Base-by-base conservation (phyloP, 2,797 vertebrate genomes). In the Sylvilagus floridanus region DNA sequence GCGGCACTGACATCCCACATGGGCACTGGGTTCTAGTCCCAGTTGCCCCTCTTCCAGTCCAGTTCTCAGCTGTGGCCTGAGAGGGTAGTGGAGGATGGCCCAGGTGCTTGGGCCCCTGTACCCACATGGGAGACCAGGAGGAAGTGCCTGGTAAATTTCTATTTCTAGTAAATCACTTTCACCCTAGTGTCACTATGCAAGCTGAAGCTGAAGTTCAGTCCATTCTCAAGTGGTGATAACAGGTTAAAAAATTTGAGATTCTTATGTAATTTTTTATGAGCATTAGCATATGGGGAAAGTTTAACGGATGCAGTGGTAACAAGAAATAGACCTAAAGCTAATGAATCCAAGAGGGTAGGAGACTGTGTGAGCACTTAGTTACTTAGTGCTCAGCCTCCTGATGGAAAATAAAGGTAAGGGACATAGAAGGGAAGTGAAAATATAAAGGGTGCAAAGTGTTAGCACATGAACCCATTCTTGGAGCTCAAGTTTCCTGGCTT, bases 231-330 rank as follows among this genome's bases (percentile, higher is more conserved):
- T 52, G 47, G 77, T 35, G 52, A 65, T 69, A 78, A 1, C 24
- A 84, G 50, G 85, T 47, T 73, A 93, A 84, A 65, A 84, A 28
- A 79, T 1, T 42, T 35, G 75, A 92, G 32, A 75, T 62, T 83
- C 35, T 68, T 76, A 57, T 69, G 57, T 65, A 73, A 52, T 88
- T 73, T 73, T 84, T 88, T 50, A 88, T 82, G 54, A 90, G 30
- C 21, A 78, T 71, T 26, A 52, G 30, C 37, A 81, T 79, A 69
- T 89, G 28, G n/a, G 52, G 68, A 14, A 72, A 81, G 63, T 71
- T 66, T 30, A 84, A 60, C 52, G 10, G 77, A 54, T 69, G 32
- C 30, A 84, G 21, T 8, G 71, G 47, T 54, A 75, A 81, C 84
- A 13, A 72, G 54, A 81, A 82, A 24, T 86, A 88, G 68, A 82